Evolutionary conservation across 2,797 vertebrate species (phyloP), one percentile per base, ranked within the genome.

Genomic region (Sebastes variabilis): DNA sequence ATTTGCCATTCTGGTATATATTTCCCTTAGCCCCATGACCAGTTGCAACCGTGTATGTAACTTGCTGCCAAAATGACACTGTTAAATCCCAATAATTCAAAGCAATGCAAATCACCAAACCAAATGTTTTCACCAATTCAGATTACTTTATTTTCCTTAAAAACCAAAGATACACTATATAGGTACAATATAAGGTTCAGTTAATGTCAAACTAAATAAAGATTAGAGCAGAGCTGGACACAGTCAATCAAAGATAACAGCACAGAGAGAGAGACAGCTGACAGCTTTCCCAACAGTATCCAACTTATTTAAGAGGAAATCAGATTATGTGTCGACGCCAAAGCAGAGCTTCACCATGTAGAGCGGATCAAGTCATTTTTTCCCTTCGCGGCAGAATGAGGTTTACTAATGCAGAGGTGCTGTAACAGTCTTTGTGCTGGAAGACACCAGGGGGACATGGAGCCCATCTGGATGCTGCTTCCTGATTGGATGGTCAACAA

Each of bases 401-500:
- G 27, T 61, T 85, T 59, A 59, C 24, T 71, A 82, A 75, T 79
- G 66, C 69, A 79, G 77, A 81, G 66, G 75, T 72, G 72, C 69
- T 83, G 88, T 93, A 93, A 93, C 87, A 92, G 91, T 92, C 90
- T 82, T 72, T 85, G 27, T 72, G 52, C 68, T 82, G 30, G 74
- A 87, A 49, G 77, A 87, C 60, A 74, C 34, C 30, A 72, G 27
- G 38, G 24, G 81, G 83, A 86, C 79, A 82, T 27, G 77, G 70
- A 78, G 72, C 73, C 81, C 85, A 87, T 91, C 92, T 90, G 90
- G 83, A 84, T 71, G 25, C 75, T 72, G 88, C 75, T 84, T 84
- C 91, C 79, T 74, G 77, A 92, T 84, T 88, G 83, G 88, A 90
- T 93, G 90, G 77, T 86, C 74, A 88, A 89, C 85, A 89, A 90